Base-by-base conservation (phyloP, 1,140 invertebrate species). In the Drosophila dunni region DNA sequence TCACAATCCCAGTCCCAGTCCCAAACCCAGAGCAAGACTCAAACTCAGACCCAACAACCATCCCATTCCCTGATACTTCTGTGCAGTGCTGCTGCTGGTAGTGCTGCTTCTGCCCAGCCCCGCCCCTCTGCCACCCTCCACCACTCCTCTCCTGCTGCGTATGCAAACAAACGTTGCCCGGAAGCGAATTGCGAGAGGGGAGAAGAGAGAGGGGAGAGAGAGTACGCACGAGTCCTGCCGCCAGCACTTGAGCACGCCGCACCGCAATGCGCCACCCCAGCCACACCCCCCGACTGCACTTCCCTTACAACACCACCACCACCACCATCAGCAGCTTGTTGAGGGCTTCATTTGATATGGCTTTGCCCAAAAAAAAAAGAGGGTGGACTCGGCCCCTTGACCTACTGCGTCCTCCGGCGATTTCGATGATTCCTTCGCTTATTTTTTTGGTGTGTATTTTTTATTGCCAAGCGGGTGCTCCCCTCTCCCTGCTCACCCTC, bases 131-230 rank as follows among this genome's bases (percentile, higher is more conserved):
- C 29, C 61, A 51, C 34, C 20, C 20, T 9, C 46, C 51, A 6
- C 36, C n/a, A 11, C 51, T 77, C 74, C 64, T 42, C 40, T 67
- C 82, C 81, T 77, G 81, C 74, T 78, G 80, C 79, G 84, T 89
- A 88, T 89, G 84, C 84, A 88, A 88, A 88, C 84, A 88, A 83
- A 89, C 75, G 64, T 29, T 48, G 74, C 74, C 83, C 83, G 83
- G 84, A 88, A 88, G 84, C 84, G 79, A 71, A 80, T 83, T 89
- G 50, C 51, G 76, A 77, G 78, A 66, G 76, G 53, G 50, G 48
- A 58, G 77, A 40, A 24, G 24, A 29, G 24, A 29, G 24, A 29
- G 24, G 24, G 24, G 72, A 79, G 57, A 56, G 44, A 45, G 77
- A 40, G 61, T 67, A 48, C 42, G 48, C 61, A 65, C 38, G 38